Conservation (phyloP, 2,797 vertebrate genomes). For the Channa striata region DNA sequence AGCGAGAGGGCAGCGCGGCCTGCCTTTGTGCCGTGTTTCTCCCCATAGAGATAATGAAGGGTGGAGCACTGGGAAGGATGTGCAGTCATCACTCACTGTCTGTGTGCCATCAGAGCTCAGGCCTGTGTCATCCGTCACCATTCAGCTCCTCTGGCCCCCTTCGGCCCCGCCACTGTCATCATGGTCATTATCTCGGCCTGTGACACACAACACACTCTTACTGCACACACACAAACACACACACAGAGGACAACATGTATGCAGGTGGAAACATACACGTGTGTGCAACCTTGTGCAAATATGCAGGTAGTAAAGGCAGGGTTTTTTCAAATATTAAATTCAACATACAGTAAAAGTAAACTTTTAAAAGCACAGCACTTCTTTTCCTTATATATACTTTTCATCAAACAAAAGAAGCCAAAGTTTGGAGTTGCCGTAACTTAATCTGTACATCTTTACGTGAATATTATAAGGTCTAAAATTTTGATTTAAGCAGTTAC, state of each 20-base stretch:
- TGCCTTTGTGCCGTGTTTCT: conserved; percentile 77
- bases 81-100: conserved; percentile 92
- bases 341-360: too few relatives aligned
- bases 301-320: not conserved
- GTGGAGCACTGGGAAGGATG: conserved; percentile 90
- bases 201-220: conserved; percentile 67
- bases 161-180: conserved; percentile 90
- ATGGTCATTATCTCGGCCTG: conserved; percentile 92
- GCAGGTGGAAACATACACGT: conserved; percentile 39
- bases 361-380: too few relatives aligned
- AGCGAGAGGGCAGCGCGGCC: conserved; percentile 87
- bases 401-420: not conserved
- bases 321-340: not conserved
- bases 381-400: not conserved
- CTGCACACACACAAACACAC: conserved; percentile 14
- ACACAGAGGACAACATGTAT: not conserved
- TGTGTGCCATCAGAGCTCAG: conserved; percentile 93
- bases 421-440: not conserved
- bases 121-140: conserved; percentile 94
- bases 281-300: conserved; percentile 8
- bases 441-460: not conserved
- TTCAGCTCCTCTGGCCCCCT: conserved; percentile 90
- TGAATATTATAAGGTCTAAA: not conserved
- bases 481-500: not conserved
- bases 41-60: conserved; percentile 93